phyloP scores from a whole-genome alignment of 1,140 invertebrate genomes.

The Drosophila miranda region DNA sequence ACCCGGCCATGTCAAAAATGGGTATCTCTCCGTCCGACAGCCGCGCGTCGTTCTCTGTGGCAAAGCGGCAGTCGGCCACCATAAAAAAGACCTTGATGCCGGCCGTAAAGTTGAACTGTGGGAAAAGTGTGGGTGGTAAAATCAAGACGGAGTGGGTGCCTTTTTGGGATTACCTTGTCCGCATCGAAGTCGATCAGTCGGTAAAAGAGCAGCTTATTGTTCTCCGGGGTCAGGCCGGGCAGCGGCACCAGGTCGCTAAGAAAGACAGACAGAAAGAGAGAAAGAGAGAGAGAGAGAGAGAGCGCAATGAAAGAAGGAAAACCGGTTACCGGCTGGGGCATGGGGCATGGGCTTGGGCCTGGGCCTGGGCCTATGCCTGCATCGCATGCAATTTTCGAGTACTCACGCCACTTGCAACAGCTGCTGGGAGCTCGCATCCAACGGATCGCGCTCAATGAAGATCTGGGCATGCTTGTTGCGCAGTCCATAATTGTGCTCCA shows the following conservation, averaged over 20 bases:
- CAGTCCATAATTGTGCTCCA: constrained; percentile 86
- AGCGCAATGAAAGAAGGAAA: constrained; percentile 11
- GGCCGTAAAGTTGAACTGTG: constrained; percentile 86
- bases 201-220: constrained; percentile 85
- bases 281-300: constrained; percentile 56
- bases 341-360: too few species aligned
- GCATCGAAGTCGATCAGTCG: constrained; percentile 85
- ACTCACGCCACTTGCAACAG: constrained; percentile 85
- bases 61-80: constrained; percentile 86
- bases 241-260: constrained; percentile 83
- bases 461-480: constrained; percentile 86
- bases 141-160: not conserved
- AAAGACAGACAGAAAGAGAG: constrained; percentile 33
- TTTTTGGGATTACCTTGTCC: constrained; percentile 79
- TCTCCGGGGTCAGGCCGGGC: constrained; percentile 84
- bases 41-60: constrained; percentile 60
- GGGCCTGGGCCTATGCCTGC: not conserved
- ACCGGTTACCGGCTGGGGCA: constrained; percentile 15
- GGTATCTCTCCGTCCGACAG: constrained; percentile 86
- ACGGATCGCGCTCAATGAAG: constrained; percentile 86
- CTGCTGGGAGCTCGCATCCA: constrained; percentile 83
- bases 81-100: constrained; percentile 87
- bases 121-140: constrained; percentile 10
- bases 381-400: constrained; percentile 7
- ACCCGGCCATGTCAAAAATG: constrained; percentile 87